phyloP scores from a whole-genome alignment of 1,140 invertebrate species.

The Pogonognathellus flavescens region DNA sequence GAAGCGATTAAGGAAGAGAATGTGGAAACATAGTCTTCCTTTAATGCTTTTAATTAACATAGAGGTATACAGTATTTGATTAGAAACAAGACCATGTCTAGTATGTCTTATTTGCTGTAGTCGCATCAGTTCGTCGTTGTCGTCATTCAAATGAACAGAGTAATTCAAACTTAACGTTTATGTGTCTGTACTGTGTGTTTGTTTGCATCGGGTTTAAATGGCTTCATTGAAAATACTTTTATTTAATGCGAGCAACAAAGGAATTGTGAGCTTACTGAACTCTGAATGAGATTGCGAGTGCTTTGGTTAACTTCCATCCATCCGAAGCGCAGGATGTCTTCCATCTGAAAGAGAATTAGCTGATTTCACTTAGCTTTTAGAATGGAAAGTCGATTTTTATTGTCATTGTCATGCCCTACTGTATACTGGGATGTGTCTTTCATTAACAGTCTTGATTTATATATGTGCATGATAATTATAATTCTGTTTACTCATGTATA shows the following conservation, averaged over 20 bases:
- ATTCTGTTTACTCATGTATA: neutral
- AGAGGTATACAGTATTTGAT: no score
- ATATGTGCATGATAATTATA: no score
- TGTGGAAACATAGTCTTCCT: neutral
- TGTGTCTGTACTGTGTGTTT: no score
- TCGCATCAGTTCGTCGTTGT: no score
- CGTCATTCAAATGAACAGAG: no score
- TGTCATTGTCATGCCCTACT: constrained; percentile 33
- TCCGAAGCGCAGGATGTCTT: constrained; percentile 70
- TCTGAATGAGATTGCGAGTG: constrained; percentile 70
- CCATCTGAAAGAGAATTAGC: constrained; percentile 68
- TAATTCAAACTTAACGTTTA: no score
- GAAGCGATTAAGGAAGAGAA: constrained; percentile 13
- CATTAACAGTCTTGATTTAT: neutral
- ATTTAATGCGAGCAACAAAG: neutral
- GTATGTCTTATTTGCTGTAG: no score
- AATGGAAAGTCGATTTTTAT: constrained; percentile 39
- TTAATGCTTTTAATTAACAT: no score
- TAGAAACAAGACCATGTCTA: no score
- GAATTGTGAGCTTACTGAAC: constrained; percentile 68
- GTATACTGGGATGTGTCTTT: constrained; percentile 16
- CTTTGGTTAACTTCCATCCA: constrained; percentile 72
- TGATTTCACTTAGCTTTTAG: constrained; percentile 41
- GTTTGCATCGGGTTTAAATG: neutral
- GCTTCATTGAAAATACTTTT: constrained; percentile 13